A percentile compares a stretch with the other conserved stretches of the same genome.
phyloP scores from a whole-genome alignment of 2,113 vertebrate species.

The Elephas maximus region DNA sequence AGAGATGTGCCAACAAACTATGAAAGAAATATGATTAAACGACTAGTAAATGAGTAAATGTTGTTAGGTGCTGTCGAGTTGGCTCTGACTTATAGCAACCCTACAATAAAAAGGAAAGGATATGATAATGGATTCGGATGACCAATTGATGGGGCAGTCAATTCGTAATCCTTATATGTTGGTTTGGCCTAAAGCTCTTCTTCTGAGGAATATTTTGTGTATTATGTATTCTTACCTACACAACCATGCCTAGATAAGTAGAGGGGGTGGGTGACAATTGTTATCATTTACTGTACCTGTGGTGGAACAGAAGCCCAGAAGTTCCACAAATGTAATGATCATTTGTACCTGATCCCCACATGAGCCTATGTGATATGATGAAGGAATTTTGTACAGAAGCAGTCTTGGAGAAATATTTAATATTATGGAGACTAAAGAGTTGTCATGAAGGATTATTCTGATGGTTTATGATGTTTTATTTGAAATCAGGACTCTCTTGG shows the following conservation, averaged over 20 bases:
- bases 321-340: background rate
- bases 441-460: background rate
- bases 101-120: background rate
- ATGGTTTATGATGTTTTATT: background rate
- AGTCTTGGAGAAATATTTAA: background rate
- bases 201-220: background rate
- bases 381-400: background rate
- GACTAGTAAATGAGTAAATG: background rate
- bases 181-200: background rate
- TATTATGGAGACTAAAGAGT: background rate
- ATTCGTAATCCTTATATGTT: background rate
- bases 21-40: background rate
- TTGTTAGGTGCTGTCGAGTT: no score
- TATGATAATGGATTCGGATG: background rate
- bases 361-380: background rate
- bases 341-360: background rate
- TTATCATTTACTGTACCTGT: background rate
- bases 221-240: background rate
- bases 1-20: background rate
- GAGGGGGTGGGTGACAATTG: background rate
- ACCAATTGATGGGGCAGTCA: background rate
- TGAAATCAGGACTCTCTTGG: conserved; percentile 9
- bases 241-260: background rate
- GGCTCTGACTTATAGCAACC: no score
- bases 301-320: background rate